Evolutionary conservation across 2,888 invertebrate species (phyloP).

Genomic region (Vandiemenella viatica): DNA sequence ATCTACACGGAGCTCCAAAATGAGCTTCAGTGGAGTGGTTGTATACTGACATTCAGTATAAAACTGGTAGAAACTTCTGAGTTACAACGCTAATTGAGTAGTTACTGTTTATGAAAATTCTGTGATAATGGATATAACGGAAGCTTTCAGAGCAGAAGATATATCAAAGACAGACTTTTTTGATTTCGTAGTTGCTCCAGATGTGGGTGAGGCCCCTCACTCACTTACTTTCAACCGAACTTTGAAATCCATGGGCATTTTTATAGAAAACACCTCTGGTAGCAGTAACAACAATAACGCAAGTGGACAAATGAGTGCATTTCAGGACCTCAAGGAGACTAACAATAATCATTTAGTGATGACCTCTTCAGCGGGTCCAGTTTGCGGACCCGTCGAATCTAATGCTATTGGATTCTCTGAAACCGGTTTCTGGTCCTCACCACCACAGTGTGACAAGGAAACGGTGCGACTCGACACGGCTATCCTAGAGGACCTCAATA

Average conservation of each 20-base stretch:
- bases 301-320: constrained; percentile 29
- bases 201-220: constrained; percentile 47
- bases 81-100: too few relatives aligned
- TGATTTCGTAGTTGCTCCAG: constrained; percentile 73
- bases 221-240: constrained; percentile 47
- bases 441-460: constrained; percentile 39
- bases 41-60: too few relatives aligned
- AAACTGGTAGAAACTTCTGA: too few relatives aligned
- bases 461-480: constrained; percentile 55
- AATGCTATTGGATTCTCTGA: constrained; percentile 41
- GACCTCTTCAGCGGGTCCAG: constrained; percentile 16
- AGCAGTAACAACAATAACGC: constrained; percentile 42
- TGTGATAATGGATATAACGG: constrained; percentile 67
- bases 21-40: too few relatives aligned
- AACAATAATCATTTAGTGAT: constrained; percentile 37
- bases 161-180: constrained; percentile 78
- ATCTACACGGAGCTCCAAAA: too few relatives aligned
- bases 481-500: constrained; percentile 71
- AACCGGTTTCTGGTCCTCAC: constrained; percentile 11
- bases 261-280: constrained; percentile 32
- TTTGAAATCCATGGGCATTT: constrained; percentile 51
- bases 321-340: constrained; percentile 37
- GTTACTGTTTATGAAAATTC: too few relatives aligned
- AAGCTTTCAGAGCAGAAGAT: constrained; percentile 63
- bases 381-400: constrained; percentile 24